phyloP scores from a whole-genome alignment of 2,797 vertebrate species.

The Pantherophis vulpinus region DNA sequence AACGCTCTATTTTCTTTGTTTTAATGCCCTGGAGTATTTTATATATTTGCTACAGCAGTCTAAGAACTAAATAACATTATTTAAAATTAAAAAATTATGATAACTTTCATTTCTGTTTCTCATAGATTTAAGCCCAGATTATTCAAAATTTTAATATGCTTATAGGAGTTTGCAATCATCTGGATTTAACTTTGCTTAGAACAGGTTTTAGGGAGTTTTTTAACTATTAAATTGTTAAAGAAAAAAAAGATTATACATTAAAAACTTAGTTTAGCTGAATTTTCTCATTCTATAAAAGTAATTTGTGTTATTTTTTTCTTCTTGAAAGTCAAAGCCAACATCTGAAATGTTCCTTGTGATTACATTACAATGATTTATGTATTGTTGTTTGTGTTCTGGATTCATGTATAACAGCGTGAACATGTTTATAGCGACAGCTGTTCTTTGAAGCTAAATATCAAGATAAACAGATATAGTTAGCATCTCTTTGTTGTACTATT shows the following conservation, averaged over 20 bases:
- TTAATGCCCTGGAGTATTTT: neutral
- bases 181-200: neutral
- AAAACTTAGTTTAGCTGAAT: neutral
- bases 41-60: neutral
- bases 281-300: neutral
- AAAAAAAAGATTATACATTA: neutral
- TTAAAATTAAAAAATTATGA: neutral
- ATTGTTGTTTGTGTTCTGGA: conserved; percentile 24
- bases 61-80: neutral
- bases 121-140: neutral
- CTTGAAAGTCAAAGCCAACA: conserved; percentile 8
- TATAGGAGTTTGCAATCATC: neutral
- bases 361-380: conserved; percentile 14
- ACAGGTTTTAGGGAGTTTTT: neutral
- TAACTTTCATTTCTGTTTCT: conserved; percentile 2
- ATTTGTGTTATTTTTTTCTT: neutral
- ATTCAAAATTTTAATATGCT: neutral
- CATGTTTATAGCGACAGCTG: conserved; percentile 40
- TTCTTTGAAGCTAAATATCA: conserved; percentile 48
- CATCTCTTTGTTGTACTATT: conserved; percentile 18
- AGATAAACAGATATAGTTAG: conserved; percentile 32
- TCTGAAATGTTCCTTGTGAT: neutral
- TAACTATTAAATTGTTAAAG: neutral
- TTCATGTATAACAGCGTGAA: conserved; percentile 24
- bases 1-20: neutral